phyloP scores from a whole-genome alignment of 2,797 vertebrate genomes.

The Margarornis squamiger region DNA sequence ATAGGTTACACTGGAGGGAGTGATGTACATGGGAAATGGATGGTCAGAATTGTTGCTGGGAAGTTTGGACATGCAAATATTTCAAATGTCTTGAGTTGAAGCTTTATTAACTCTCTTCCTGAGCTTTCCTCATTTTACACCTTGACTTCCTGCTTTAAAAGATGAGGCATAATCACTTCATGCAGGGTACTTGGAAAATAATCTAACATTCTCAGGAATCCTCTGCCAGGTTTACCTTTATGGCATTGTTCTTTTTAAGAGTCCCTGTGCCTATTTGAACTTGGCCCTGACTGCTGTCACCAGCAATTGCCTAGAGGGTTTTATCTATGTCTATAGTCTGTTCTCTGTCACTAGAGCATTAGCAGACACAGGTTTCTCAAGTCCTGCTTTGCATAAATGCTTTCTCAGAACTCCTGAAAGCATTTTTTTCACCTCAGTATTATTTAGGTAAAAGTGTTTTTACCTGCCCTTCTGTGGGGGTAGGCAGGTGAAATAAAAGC shows the following conservation, averaged over 20 bases:
- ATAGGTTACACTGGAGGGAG: not conserved
- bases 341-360: not conserved
- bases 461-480: not conserved
- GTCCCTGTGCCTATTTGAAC: not conserved
- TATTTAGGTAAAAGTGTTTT: not conserved
- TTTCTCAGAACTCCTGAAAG: conserved; percentile 10
- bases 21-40: fast-evolving
- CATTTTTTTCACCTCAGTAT: not conserved
- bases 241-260: not conserved
- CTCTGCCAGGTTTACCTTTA: not conserved
- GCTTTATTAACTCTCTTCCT: not conserved
- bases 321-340: not conserved
- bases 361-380: not conserved
- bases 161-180: not conserved
- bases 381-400: not conserved
- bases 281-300: not conserved
- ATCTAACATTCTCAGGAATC: not conserved
- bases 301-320: not conserved
- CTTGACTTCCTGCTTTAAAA: not conserved
- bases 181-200: not conserved
- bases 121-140: not conserved
- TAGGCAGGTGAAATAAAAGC: not conserved
- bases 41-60: not conserved
- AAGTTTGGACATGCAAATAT: not conserved
- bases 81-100: not conserved